Evolutionary conservation across 2,113 vertebrate genomes (phyloP), one percentile per base, ranked within the genome.

Genomic region (Aegypius monachus): DNA sequence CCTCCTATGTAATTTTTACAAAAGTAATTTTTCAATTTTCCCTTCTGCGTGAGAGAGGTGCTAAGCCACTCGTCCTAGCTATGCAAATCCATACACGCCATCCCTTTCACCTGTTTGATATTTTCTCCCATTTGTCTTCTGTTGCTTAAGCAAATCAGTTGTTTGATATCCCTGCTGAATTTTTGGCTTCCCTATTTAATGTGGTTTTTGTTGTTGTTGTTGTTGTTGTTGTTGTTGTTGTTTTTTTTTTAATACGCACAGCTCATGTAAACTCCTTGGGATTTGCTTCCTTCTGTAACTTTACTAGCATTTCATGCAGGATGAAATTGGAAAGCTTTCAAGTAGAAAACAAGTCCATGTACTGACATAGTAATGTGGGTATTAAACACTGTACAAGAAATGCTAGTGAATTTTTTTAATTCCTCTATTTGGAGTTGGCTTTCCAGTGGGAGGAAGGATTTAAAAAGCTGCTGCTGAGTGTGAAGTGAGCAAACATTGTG

Each of bases 241-340:
- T 34, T 29, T 42, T 36, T 47, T 27, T 2, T 3, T 61, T 56
- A 31, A 47, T 50, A 50, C 1, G 4, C 26, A 38, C 0, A 7
- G 10, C 15, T 86, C 26, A 34, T 11, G 10, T 40, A 34, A 80
- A 72, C 16, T 58, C 45, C 48, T 81, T 58, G 38, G 32, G 61
- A 75, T 89, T 81, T 91, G 9, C 29, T 87, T 81, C 38, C 16
- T 63, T 59, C 34, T 68, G 23, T 74, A 91, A 63, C 29, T 81
- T 78, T 47, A 22, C 21, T 55, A 29, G 10, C 47, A 26, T 71
- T 85, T 84, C 43, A 45, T 2, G 3, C 26, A 36, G 29, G 32
- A 72, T 67, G 70, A 91, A 93, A 86, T 22, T 58, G 42, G 29
- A 89, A 95, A 66, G 13, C 32, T 93, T 91, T 95, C 72, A 95